Percentiles rank a stretch among this genome's conserved stretches.
These are phyloP conservation scores for Ophonus ardosiacus DNA, from an alignment of 2,888 invertebrate species.

Conservation along the genomic window DNA sequence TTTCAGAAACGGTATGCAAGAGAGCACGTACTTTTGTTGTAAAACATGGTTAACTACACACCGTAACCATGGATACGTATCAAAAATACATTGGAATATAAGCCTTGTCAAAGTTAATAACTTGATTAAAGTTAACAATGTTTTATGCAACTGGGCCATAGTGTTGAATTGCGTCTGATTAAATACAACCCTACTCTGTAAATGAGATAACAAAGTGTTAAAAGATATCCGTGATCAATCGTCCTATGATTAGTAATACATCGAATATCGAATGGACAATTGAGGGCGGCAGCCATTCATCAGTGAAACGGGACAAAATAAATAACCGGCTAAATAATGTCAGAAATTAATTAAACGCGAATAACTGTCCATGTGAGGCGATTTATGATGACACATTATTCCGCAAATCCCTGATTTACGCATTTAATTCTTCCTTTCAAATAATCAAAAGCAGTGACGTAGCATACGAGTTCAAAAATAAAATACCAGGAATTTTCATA, in stretches of 20 bases:
- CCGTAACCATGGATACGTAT: too few relatives aligned
- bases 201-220: slow-evolving; percentile 5
- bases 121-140: too few relatives aligned
- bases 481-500: neutral
- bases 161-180: neutral
- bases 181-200: neutral
- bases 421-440: slow-evolving; percentile 1
- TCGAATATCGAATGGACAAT: neutral
- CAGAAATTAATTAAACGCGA: slow-evolving; percentile 26
- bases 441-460: neutral
- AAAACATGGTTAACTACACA: too few relatives aligned
- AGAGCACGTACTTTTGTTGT: too few relatives aligned
- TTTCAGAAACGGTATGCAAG: too few relatives aligned
- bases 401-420: neutral
- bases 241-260: slow-evolving; percentile 9
- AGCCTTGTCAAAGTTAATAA: too few relatives aligned
- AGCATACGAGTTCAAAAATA: neutral
- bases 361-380: neutral
- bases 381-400: slow-evolving; percentile 17
- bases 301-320: slow-evolving; percentile 2
- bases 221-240: slow-evolving; percentile 20
- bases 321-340: slow-evolving; percentile 12
- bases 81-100: too few relatives aligned
- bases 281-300: neutral
- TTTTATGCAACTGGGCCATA: too few relatives aligned